phyloP scores from a whole-genome alignment of 2,888 invertebrate species.

The Leptarthrus brevirostris region DNA sequence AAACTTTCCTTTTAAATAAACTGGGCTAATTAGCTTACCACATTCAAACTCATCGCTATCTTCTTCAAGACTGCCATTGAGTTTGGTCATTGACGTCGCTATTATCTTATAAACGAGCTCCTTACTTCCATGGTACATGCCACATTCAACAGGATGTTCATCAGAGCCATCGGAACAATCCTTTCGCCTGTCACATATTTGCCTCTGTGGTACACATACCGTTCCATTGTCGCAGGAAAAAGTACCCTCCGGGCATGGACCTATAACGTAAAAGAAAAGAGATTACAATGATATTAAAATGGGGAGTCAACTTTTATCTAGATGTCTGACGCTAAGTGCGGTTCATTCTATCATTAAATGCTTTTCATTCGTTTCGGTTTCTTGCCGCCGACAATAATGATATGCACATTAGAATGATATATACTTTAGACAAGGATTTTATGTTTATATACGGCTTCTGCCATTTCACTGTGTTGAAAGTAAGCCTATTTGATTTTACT shows the following conservation, averaged over 20 bases:
- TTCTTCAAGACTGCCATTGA: conserved; percentile 34
- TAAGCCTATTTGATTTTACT: too few species aligned
- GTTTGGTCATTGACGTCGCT: conserved; percentile 60
- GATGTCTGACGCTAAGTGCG: not conserved
- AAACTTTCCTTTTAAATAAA: not conserved
- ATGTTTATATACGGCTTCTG: too few species aligned
- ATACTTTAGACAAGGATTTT: too few species aligned
- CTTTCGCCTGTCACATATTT: conserved; percentile 68
- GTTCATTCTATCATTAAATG: not conserved
- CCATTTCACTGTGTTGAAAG: too few species aligned
- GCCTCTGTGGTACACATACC: conserved; percentile 70
- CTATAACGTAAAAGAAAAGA: conserved; percentile 59
- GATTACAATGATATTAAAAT: not conserved
- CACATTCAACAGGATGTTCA: conserved; percentile 68
- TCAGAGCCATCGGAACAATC: conserved; percentile 68
- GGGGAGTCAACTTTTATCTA: not conserved
- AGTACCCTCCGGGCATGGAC: conserved; percentile 70
- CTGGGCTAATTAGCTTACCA: conserved; percentile 19
- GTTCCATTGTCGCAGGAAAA: conserved; percentile 70
- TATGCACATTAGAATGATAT: too few species aligned
- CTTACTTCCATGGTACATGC: conserved; percentile 65
- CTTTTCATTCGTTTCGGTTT: not conserved
- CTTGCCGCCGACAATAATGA: not conserved
- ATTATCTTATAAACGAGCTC: conserved; percentile 63
- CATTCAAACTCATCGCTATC: conserved; percentile 43